Evolutionary conservation across 2,113 vertebrate species (phyloP).

Genomic region (Protobothrops mucrosquamatus): DNA sequence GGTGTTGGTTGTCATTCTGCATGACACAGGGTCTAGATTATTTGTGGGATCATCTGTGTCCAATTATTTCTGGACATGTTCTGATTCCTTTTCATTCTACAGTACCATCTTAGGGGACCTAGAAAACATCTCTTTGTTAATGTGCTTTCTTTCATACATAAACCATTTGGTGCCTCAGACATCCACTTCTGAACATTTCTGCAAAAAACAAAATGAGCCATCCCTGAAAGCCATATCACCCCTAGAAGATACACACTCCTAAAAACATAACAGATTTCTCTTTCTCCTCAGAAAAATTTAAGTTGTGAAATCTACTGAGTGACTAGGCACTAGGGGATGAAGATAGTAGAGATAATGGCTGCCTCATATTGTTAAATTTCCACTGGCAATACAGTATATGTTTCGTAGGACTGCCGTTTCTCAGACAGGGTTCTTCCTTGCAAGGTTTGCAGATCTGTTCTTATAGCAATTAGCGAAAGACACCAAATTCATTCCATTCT

Average conservation of each 20-base stretch:
- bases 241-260: background rate
- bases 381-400: background rate
- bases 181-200: background rate
- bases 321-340: background rate
- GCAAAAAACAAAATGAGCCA: background rate
- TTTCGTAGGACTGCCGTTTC: background rate
- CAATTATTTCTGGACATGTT: background rate
- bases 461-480: background rate
- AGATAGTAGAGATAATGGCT: background rate
- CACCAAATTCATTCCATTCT: background rate
- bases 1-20: background rate
- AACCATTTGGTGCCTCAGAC: background rate
- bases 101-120: background rate
- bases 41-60: background rate
- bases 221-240: background rate
- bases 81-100: background rate
- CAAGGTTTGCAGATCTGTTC: background rate
- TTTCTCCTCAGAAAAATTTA: background rate
- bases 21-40: background rate
- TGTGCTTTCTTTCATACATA: background rate
- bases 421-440: background rate
- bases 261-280: background rate
- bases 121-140: background rate
- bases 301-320: background rate
- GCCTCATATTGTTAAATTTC: no score